Conservation (phyloP, 2,113 vertebrate genomes). For the Dipodomys spectabilis region DNA sequence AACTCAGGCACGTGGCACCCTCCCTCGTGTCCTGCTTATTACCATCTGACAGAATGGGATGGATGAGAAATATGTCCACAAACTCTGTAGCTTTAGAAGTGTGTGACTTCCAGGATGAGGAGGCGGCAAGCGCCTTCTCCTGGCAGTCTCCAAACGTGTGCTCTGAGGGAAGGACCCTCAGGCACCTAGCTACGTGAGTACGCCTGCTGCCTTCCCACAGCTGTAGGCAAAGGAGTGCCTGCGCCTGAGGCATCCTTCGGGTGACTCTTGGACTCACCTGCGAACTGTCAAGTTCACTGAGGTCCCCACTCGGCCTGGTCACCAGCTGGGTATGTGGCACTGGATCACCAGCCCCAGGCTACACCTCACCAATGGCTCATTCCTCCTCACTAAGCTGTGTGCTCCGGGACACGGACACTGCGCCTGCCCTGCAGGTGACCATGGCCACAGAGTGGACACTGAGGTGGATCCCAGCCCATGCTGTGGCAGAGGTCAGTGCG, state of each 20-base stretch:
- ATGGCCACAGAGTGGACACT: background rate
- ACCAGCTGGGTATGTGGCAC: accelerated
- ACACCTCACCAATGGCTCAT: accelerated
- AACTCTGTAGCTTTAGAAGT: background rate
- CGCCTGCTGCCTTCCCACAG: background rate
- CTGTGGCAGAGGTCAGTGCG: no score
- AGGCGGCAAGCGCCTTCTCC: no score
- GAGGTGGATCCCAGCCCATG: accelerated
- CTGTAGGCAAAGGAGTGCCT: background rate
- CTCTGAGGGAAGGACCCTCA: background rate
- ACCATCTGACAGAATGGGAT: background rate
- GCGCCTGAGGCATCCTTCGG: accelerated
- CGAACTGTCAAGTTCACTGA: accelerated
- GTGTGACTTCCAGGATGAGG: accelerated
- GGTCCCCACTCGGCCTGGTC: background rate
- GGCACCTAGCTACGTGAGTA: no score
- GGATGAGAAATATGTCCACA: no score
- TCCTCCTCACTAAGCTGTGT: background rate
- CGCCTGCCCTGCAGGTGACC: no score
- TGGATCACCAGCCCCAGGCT: accelerated
- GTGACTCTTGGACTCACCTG: no score
- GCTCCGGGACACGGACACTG: background rate
- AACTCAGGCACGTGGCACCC: background rate
- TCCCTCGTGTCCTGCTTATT: background rate
- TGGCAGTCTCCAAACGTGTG: background rate